Percentiles rank a stretch among this genome's conserved stretches.
phyloP scores from a whole-genome alignment of 2,888 invertebrate species.

The Ischnus inquisitorius region DNA sequence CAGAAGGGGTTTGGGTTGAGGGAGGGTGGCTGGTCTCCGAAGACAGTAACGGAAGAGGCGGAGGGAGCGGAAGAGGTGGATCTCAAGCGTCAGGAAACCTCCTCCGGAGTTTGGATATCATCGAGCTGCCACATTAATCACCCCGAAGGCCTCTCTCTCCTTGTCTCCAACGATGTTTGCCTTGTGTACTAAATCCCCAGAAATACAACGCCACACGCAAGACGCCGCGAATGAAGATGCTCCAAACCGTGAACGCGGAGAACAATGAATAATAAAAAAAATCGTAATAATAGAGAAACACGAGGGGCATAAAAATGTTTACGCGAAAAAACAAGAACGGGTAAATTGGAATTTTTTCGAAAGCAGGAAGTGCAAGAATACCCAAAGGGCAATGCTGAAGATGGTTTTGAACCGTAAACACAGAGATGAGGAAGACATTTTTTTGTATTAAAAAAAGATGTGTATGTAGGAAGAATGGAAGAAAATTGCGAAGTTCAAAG shows the following conservation, averaged over 20 bases:
- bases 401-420: too few species aligned
- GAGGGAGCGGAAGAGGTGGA: slow-evolving; percentile 17
- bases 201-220: neutral
- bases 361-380: neutral
- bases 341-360: neutral
- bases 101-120: slow-evolving; percentile 67
- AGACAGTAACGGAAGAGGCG: slow-evolving; percentile 17
- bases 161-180: slow-evolving; percentile 41
- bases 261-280: neutral
- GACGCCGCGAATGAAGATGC: neutral
- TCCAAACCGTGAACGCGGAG: neutral
- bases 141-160: slow-evolving; percentile 51
- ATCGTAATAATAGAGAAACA: neutral
- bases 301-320: neutral
- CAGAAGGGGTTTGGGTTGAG: neutral
- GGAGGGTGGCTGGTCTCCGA: neutral
- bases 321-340: neutral
- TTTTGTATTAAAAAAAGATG: too few species aligned
- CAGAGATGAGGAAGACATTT: neutral
- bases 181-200: slow-evolving; percentile 27
- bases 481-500: neutral
- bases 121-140: slow-evolving; percentile 75
- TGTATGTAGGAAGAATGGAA: neutral
- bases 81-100: slow-evolving; percentile 19
- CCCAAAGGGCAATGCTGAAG: neutral